Evolutionary conservation across 1,140 invertebrate genomes (phyloP), one percentile per base, ranked within the genome.

Genomic region (Cydia amplana): DNA sequence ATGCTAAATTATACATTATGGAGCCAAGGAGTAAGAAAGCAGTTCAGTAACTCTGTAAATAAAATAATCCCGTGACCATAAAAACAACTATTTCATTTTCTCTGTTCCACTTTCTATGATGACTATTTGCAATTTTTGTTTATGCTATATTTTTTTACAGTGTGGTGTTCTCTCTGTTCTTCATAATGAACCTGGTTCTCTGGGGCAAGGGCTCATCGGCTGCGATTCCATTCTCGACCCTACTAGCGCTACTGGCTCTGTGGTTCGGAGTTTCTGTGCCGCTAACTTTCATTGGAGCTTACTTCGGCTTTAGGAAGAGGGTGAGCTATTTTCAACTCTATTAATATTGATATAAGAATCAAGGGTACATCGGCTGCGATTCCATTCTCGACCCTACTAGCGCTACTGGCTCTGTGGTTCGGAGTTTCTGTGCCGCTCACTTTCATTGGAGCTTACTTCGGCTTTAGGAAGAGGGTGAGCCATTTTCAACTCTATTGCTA

Each of bases 181-280:
- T 99, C 89, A 93, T 99, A 12, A 96, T 99, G 95, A 99, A 99
- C 92, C 93, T 99, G 70, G 96, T 99, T 67, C 94, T 99, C 67
- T 99, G 98, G 98, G 96, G 95, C 18, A 97, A 99, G 86, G 96
- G 96, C 46, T 99, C 98, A 82, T 99, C 98, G 60, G 99, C 98
- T 6, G 98, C 99, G 46, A 96, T 99, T 20, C 98, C 99, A 5
- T 99, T 99, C 93, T 97, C 97, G 40, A 99, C 99, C n/a, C 93
- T 99, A n/a, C 90, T 99, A 46, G 98, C 98, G n/a, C 94, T 99
- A 43, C 93, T 99, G 67, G 97, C 98, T 2, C 94, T 99, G 6
- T 99, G 99, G 99, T 98, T 99, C 92, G 96, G 98, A 75, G 97
- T 99, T n/a, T 99, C 98, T 1, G 97, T 99, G 51, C 99, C 99